These are phyloP conservation scores for Griposia aprilina DNA, from an alignment of 2,888 invertebrate genomes.

Conservation along the genomic window DNA sequence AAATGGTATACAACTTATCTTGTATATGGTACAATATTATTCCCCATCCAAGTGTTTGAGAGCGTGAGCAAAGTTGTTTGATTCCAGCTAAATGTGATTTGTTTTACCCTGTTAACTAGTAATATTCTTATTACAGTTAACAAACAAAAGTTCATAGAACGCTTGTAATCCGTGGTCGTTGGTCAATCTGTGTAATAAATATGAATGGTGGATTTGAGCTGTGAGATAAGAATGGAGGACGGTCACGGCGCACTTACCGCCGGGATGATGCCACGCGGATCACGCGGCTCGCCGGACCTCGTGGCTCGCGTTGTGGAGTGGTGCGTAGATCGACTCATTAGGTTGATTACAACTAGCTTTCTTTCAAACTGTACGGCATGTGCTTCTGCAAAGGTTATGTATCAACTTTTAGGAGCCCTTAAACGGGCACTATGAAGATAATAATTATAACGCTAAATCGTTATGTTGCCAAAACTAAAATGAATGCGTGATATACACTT, in stretches of 20 bases:
- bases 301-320: background rate
- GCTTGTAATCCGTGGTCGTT: background rate
- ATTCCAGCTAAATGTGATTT: background rate
- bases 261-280: background rate
- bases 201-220: background rate
- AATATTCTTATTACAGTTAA: background rate
- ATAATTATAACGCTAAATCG: background rate
- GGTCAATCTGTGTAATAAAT: background rate
- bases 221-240: background rate
- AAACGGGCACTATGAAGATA: background rate
- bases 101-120: background rate
- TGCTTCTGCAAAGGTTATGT: background rate
- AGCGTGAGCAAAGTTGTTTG: background rate
- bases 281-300: background rate
- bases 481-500: background rate
- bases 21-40: slow-evolving; percentile 8
- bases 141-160: background rate
- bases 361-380: too few relatives aligned
- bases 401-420: background rate
- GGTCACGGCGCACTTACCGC: too few relatives aligned
- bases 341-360: background rate
- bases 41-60: background rate
- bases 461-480: background rate
- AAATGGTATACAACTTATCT: slow-evolving; percentile 8
- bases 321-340: slow-evolving; percentile 2